Evolutionary conservation across 1,140 invertebrate genomes (phyloP), one percentile per base, ranked within the genome.

Genomic region (Psix sp.): DNA sequence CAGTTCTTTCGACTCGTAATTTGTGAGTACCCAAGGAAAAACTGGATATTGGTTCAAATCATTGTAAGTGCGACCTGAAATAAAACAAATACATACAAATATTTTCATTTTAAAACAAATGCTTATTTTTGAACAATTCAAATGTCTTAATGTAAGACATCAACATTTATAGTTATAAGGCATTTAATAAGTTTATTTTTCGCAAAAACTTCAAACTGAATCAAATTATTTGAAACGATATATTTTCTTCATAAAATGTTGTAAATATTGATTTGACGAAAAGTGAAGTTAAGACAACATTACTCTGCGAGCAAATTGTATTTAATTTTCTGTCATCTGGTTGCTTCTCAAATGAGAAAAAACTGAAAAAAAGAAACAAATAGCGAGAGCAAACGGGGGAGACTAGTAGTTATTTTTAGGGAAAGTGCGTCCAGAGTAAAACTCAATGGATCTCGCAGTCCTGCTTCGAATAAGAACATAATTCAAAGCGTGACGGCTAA

Each of bases 31-130:
- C 98, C 98, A 99, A 0, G 98, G 98, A 86, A 99, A 99, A 36
- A 99, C 95, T 0, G 98, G 98, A 86, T 99, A 99, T 88, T 99
- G 98, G 84, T 99, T 99, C 71, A 99, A 88, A 83, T 99, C 98
- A 87, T 99, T 99, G 89, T 99, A 99, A 0, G 97, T 99, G 40
- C 98, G 92, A 10, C 98, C 96, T 96, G 87, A n/a, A 88, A 81
- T n/a, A 18, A 48, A 54, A 57, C 18, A 52, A 29, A 42, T 5
- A 43, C n/a, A n/a, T n/a, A n/a, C n/a, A n/a, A n/a, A n/a, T n/a
- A n/a, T n/a, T n/a, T n/a, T n/a, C n/a, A n/a, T n/a, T n/a, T n/a
- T n/a, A n/a, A n/a, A n/a, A n/a, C n/a, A n/a, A n/a, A n/a, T n/a
- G n/a, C n/a, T n/a, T n/a, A n/a, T n/a, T n/a, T n/a, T n/a, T n/a